phyloP scores from a whole-genome alignment of 2,113 vertebrate species.

The Corydoras sp. region DNA sequence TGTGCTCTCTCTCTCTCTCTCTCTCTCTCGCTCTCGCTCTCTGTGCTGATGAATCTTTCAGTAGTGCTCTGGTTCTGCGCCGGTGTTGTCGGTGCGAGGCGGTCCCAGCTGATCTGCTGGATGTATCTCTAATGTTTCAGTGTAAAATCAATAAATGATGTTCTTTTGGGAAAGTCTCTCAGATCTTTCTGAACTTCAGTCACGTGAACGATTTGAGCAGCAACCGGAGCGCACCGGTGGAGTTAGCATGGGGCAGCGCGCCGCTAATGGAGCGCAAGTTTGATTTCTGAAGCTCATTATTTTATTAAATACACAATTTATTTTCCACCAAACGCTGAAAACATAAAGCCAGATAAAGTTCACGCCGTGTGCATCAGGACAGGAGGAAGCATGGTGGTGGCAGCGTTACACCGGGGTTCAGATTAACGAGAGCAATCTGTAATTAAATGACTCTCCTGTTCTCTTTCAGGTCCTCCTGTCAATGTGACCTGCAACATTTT shows the following conservation, averaged over 20 bases:
- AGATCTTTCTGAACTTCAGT: not conserved
- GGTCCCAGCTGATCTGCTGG: not conserved
- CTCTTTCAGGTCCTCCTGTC: constrained; percentile 78
- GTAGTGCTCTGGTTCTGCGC: constrained; percentile 36
- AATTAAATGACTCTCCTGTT: not conserved
- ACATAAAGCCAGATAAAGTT: too few relatives aligned
- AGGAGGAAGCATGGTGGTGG: too few relatives aligned
- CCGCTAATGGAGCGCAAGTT: not conserved
- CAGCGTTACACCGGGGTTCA: too few relatives aligned
- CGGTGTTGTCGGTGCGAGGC: not conserved
- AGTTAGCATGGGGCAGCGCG: not conserved
- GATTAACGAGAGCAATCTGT: too few relatives aligned
- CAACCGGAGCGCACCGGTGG: not conserved
- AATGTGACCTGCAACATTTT: constrained; percentile 98
- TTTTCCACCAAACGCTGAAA: too few relatives aligned
- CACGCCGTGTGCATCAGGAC: too few relatives aligned
- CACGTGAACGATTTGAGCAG: not conserved
- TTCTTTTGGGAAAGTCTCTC: not conserved
- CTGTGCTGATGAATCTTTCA: constrained; percentile 61
- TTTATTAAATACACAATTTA: too few relatives aligned
- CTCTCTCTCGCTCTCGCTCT: constrained; percentile 4
- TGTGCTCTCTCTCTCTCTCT: not conserved
- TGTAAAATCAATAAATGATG: constrained; percentile 1
- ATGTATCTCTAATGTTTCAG: not conserved
- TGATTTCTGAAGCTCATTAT: too few relatives aligned